Percentiles rank a stretch among this genome's conserved stretches.
These are phyloP conservation scores for Parazoanthus atlanticus DNA, from an alignment of 92 coral and sea anemone species.

Conservation along the genomic window DNA sequence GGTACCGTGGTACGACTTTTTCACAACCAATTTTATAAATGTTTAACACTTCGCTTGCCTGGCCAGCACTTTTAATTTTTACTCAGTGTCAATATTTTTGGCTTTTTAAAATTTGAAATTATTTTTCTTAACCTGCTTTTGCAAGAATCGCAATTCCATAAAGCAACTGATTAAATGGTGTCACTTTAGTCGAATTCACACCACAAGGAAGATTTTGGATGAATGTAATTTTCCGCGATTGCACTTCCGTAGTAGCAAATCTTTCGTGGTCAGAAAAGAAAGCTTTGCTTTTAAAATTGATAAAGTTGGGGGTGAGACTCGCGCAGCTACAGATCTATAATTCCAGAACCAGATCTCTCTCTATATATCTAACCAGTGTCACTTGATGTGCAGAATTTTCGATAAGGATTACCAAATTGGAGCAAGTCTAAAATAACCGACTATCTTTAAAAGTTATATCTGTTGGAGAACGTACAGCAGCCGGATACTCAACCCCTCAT, in stretches of 20 bases:
- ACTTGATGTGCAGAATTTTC: conserved; percentile 14
- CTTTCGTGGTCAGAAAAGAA: background rate
- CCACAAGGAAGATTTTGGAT: background rate
- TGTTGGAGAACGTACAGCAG: background rate
- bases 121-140: too few relatives aligned
- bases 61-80: too few relatives aligned
- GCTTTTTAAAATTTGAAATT: too few relatives aligned
- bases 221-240: background rate
- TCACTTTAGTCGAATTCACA: background rate
- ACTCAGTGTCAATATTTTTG: too few relatives aligned
- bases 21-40: too few relatives aligned
- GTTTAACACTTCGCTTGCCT: too few relatives aligned
- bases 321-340: background rate
- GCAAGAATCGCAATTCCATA: too few relatives aligned
- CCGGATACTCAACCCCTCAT: background rate
- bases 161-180: background rate
- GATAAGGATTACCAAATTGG: background rate
- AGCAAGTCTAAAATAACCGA: background rate
- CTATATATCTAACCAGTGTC: background rate
- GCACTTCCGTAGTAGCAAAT: background rate
- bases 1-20: too few relatives aligned
- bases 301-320: background rate
- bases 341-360: background rate
- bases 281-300: background rate
- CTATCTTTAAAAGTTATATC: background rate